Percentiles rank a stretch among this genome's conserved stretches.
Evolutionary conservation across 2,888 invertebrate species (phyloP).

Genomic region (Drosophila greeni): DNA sequence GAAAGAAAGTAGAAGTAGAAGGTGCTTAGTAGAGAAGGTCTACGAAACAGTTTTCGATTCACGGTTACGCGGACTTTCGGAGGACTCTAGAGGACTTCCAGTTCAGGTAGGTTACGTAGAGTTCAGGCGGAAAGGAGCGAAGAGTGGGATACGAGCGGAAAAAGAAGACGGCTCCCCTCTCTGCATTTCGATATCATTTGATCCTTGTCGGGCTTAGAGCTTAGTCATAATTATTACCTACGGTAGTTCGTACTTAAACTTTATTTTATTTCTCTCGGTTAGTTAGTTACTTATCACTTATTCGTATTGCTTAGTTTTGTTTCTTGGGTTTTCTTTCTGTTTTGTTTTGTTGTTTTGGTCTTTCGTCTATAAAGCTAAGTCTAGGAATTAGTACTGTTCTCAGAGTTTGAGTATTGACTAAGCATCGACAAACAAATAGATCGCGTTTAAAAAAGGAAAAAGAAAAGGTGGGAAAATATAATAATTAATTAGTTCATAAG

Average conservation of each 20-base stretch:
- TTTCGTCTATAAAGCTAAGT: slow-evolving; percentile 47
- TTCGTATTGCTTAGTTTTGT: slow-evolving; percentile 29
- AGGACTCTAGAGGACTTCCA: slow-evolving; percentile 13
- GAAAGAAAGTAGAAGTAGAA: slow-evolving; percentile 50
- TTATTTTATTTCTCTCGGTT: slow-evolving; percentile 23
- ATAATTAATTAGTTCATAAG: slow-evolving; percentile 50
- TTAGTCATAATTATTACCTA: slow-evolving; percentile 9
- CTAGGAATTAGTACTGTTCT: slow-evolving; percentile 70
- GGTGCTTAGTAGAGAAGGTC: slow-evolving; percentile 40
- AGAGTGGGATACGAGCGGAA: slow-evolving; percentile 23
- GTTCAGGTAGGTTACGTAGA: slow-evolving; percentile 10
- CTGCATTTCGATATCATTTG: slow-evolving; percentile 27
- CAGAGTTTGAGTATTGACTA: slow-evolving; percentile 75
- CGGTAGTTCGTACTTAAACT: slow-evolving; percentile 5
- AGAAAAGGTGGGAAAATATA: slow-evolving; percentile 48
- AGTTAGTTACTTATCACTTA: slow-evolving; percentile 23
- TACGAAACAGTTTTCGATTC: slow-evolving; percentile 6
- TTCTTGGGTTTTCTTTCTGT: slow-evolving; percentile 27
- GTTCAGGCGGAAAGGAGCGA: slow-evolving; percentile 14
- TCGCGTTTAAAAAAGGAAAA: slow-evolving; percentile 23
- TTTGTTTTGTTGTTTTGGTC: slow-evolving; percentile 17
- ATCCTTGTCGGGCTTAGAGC: slow-evolving; percentile 13
- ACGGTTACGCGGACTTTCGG: slow-evolving; percentile 9
- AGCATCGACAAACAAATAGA: slow-evolving; percentile 18
- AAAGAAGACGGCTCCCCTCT: slow-evolving; percentile 24